These are phyloP conservation scores for Leistus spinibarbis DNA, from an alignment of 2,888 invertebrate genomes.

Conservation along the genomic window DNA sequence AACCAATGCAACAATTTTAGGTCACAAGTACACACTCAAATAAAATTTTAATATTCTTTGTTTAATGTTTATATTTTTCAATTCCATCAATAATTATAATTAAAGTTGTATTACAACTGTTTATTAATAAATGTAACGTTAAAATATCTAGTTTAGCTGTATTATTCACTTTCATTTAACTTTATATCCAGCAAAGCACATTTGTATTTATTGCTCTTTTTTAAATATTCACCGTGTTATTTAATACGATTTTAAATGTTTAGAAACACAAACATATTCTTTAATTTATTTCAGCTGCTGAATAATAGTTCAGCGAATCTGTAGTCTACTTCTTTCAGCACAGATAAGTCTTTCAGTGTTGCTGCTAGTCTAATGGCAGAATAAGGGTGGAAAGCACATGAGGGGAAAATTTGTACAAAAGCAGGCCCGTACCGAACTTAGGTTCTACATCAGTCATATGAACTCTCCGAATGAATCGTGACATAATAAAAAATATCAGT, in stretches of 20 bases:
- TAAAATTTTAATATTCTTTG: not conserved
- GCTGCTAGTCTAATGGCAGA: not conserved
- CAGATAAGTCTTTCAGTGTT: not conserved
- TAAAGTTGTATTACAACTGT: not conserved
- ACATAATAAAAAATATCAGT: too few relatives aligned
- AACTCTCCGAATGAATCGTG: not conserved
- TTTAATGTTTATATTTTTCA: not conserved
- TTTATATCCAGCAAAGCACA: not conserved
- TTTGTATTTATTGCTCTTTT: not conserved
- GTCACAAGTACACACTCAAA: not conserved
- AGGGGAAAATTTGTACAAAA: not conserved
- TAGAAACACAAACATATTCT: not conserved
- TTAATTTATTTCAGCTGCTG: conserved; percentile 4
- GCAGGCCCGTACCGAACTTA: not conserved
- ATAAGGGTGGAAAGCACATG: not conserved
- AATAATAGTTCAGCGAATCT: not conserved
- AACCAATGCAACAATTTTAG: too few relatives aligned
- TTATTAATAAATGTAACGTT: not conserved
- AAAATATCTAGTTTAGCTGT: too few relatives aligned
- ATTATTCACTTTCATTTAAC: too few relatives aligned
- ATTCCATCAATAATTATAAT: not conserved
- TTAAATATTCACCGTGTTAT: not conserved
- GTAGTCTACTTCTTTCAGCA: not conserved
- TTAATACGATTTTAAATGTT: not conserved
- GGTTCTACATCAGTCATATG: not conserved